These are phyloP conservation scores for Urocolius indicus DNA, from an alignment of 2,113 vertebrate species.

Conservation along the genomic window DNA sequence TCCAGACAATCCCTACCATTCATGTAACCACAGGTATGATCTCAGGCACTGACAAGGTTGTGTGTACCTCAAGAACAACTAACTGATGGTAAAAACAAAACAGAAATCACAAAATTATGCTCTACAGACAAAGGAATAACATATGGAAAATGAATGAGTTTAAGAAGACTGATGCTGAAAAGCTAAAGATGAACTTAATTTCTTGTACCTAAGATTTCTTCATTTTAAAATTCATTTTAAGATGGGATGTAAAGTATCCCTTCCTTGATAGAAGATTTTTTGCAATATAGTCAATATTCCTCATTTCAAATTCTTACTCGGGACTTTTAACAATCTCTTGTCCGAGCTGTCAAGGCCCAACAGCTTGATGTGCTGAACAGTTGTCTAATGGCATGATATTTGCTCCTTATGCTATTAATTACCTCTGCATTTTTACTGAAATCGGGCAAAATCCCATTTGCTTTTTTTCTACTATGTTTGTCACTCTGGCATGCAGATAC, in stretches of 20 bases:
- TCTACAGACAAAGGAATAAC: background rate
- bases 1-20: background rate
- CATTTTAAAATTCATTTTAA: background rate
- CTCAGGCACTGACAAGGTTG: background rate
- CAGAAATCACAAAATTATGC: background rate
- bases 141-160: background rate
- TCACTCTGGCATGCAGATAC: background rate
- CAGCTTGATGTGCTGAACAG: background rate
- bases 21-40: background rate
- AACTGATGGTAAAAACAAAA: background rate
- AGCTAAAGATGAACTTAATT: background rate
- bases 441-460: background rate
- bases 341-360: background rate
- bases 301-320: background rate
- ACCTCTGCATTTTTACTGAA: conserved; percentile 6
- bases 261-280: background rate
- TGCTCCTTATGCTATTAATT: background rate
- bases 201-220: background rate
- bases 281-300: background rate
- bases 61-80: background rate
- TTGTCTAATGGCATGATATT: background rate
- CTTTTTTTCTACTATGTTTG: background rate
- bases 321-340: background rate
- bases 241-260: background rate
- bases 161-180: background rate